phyloP scores from a whole-genome alignment of 2,797 vertebrate species.

The Cuniculus paca region DNA sequence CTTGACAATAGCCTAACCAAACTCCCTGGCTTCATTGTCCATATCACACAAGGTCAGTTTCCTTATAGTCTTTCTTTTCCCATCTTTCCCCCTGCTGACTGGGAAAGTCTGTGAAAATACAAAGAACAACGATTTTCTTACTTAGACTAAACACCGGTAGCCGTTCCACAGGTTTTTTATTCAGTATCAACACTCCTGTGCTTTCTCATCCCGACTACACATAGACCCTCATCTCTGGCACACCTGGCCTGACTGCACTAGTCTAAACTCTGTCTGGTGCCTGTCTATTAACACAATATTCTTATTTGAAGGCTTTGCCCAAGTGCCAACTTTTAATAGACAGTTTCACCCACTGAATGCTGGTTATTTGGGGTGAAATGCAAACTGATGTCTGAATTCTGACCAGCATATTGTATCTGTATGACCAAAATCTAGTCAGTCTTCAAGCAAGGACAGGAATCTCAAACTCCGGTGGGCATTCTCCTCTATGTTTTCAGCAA shows the following conservation, averaged over 20 bases:
- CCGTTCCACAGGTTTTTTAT: neutral
- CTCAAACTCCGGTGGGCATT: neutral
- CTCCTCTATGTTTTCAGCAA: neutral
- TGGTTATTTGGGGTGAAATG: neutral
- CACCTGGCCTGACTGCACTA: too few relatives aligned
- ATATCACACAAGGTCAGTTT: neutral
- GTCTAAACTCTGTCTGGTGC: neutral
- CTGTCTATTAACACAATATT: neutral
- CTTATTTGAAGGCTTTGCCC: neutral
- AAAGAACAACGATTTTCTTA: neutral
- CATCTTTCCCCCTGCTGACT: neutral
- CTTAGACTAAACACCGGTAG: neutral
- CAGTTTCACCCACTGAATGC: neutral
- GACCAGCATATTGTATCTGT: neutral
- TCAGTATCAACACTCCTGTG: neutral
- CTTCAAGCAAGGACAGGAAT: neutral
- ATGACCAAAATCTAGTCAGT: neutral
- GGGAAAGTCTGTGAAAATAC: neutral
- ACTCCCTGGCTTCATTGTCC: neutral
- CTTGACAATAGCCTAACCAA: neutral
- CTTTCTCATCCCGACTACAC: neutral
- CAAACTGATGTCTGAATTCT: neutral
- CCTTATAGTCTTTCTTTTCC: neutral
- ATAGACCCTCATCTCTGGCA: neutral
- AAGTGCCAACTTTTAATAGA: neutral